phyloP scores from a whole-genome alignment of 2,888 invertebrate species.

The Morpho achilles region DNA sequence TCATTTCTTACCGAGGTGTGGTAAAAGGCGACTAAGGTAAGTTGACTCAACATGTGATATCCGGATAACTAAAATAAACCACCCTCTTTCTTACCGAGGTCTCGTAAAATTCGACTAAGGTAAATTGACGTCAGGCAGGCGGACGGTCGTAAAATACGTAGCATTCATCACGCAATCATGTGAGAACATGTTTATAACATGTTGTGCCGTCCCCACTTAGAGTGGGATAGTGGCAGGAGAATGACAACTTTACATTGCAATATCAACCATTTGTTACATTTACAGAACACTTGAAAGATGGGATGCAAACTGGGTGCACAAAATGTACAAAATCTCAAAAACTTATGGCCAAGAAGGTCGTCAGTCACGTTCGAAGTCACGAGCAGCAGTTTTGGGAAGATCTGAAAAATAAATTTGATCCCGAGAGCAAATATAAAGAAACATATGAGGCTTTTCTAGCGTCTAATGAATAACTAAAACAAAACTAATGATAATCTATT shows the following conservation, averaged over 20 bases:
- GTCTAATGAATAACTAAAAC: slow-evolving; percentile 32
- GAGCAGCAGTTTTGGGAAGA: slow-evolving; percentile 82
- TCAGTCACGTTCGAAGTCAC: slow-evolving; percentile 81
- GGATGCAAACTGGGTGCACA: slow-evolving; percentile 81
- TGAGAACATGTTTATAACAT: not conserved
- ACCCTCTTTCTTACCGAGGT: too few relatives aligned
- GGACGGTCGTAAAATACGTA: too few relatives aligned
- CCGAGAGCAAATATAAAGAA: slow-evolving; percentile 79
- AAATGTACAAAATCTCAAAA: slow-evolving; percentile 85
- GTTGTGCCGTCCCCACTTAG: too few relatives aligned
- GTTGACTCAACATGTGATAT: too few relatives aligned
- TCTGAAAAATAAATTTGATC: slow-evolving; percentile 84
- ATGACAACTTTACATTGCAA: too few relatives aligned
- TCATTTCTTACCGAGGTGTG: too few relatives aligned
- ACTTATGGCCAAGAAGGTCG: slow-evolving; percentile 80
- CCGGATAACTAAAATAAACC: too few relatives aligned
- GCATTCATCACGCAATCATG: too few relatives aligned
- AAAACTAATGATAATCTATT: not conserved
- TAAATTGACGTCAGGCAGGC: too few relatives aligned
- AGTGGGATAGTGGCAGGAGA: not conserved
- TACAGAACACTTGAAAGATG: slow-evolving; percentile 83
- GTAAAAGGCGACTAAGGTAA: too few relatives aligned
- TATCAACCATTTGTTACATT: slow-evolving; percentile 24
- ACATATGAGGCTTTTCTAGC: slow-evolving; percentile 75
- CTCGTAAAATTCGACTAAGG: too few relatives aligned